A percentile compares a stretch with the other conserved stretches of the same genome.
These are phyloP conservation scores for Tortrix viridana DNA, from an alignment of 2,888 invertebrate species.

Conservation along the genomic window DNA sequence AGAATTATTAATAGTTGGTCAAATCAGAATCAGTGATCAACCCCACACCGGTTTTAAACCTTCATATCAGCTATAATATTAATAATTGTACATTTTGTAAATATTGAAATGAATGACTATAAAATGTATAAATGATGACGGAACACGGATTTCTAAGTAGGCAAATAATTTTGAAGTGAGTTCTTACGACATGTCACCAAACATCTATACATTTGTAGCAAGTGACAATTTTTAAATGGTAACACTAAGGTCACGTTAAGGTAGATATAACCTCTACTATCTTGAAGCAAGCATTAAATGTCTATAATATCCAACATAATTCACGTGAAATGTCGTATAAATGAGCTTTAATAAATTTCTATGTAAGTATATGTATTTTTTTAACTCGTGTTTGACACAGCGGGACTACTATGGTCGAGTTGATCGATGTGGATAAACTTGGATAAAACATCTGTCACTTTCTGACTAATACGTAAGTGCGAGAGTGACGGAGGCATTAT, in stretches of 20 bases:
- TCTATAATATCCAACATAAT: background rate
- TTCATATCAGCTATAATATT: slow-evolving; percentile 1
- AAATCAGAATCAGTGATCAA: slow-evolving; percentile 30
- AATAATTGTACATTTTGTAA: slow-evolving; percentile 32
- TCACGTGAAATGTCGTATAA: slow-evolving; percentile 11
- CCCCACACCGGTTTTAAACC: slow-evolving; percentile 1
- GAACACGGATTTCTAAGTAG: slow-evolving; percentile 3
- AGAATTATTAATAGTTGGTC: slow-evolving; percentile 21
- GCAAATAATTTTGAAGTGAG: background rate
- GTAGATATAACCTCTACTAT: too few relatives aligned
- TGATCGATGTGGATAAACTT: too few relatives aligned
- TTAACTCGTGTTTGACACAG: slow-evolving; percentile 8
- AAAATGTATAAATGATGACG: slow-evolving; percentile 9
- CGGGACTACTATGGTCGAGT: too few relatives aligned
- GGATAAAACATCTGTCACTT: too few relatives aligned
- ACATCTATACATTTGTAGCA: background rate
- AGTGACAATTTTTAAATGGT: background rate
- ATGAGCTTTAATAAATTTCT: slow-evolving; percentile 19
- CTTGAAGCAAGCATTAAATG: too few relatives aligned
- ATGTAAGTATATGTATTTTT: slow-evolving; percentile 13
- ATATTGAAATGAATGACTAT: slow-evolving; percentile 27
- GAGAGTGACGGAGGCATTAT: too few relatives aligned
- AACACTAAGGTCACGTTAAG: too few relatives aligned
- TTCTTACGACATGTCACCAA: slow-evolving; percentile 9
- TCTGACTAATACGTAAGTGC: too few relatives aligned